Conservation (phyloP, 2,797 vertebrate genomes). For the Eulemur coronatus region DNA sequence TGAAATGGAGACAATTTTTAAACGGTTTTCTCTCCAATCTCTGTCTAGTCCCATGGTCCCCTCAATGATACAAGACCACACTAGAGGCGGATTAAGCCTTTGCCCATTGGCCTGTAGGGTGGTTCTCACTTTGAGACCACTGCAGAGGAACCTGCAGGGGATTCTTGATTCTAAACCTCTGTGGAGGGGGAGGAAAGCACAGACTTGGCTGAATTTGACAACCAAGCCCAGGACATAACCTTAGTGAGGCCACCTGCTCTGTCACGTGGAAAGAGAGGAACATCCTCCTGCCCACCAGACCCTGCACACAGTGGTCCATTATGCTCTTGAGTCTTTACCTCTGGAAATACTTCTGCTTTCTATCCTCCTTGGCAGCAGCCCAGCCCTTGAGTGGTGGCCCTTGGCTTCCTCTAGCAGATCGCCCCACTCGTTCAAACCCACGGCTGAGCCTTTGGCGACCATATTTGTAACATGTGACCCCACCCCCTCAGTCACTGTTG, state of each 20-base stretch:
- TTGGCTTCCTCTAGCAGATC: not conserved
- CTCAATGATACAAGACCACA: accelerated
- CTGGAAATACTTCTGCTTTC: not conserved
- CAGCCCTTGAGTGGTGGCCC: accelerated
- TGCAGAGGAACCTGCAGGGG: not conserved
- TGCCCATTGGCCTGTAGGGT: not conserved
- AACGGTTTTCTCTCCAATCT: not conserved
- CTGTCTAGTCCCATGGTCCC: not conserved
- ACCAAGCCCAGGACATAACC: not conserved
- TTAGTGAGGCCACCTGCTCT: not conserved
- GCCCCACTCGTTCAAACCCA: not conserved
- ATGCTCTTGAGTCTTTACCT: not conserved
- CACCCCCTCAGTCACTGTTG: not conserved
- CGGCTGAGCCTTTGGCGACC: not conserved
- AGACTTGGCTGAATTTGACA: not conserved
- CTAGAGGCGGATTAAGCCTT: not conserved
- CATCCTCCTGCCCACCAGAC: not conserved
- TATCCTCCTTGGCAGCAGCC: not conserved
- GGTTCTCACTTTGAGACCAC: not conserved
- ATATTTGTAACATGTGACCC: not conserved
- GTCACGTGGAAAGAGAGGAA: not conserved
- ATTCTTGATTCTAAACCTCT: not conserved
- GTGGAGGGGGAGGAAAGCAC: not conserved
- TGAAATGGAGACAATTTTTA: no score
- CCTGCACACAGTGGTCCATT: accelerated